A percentile compares a stretch with the other conserved stretches of the same genome.
These are phyloP conservation scores for Microplitis deprimator DNA, from an alignment of 2,888 invertebrate genomes.

Conservation along the genomic window DNA sequence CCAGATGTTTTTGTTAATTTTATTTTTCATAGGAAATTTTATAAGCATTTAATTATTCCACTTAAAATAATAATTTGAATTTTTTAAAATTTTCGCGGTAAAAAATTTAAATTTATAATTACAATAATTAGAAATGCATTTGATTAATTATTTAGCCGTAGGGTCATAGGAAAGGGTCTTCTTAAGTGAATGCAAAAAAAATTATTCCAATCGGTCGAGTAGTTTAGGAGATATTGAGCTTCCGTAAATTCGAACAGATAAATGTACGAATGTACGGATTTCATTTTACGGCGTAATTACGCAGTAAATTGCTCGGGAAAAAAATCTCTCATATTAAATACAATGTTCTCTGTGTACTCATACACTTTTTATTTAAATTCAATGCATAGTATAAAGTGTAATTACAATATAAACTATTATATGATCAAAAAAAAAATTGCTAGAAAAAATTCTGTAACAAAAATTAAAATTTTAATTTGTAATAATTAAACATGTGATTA, in stretches of 20 bases:
- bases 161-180: neutral
- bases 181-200: neutral
- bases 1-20: neutral
- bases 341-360: too few species aligned
- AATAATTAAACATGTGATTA: neutral
- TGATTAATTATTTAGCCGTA: neutral
- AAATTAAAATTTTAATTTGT: too few species aligned
- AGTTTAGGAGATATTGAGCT: neutral
- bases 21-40: conserved; percentile 1
- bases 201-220: neutral
- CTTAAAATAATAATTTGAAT: too few species aligned
- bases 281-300: neutral
- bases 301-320: neutral
- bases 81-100: neutral
- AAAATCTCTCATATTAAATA: neutral
- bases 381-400: too few species aligned
- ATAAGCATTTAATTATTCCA: too few species aligned
- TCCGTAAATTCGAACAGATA: neutral
- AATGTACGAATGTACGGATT: neutral
- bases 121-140: neutral
- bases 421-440: too few species aligned
- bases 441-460: too few species aligned
- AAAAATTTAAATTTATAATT: neutral
- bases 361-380: too few species aligned
- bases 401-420: too few species aligned